A percentile compares a stretch with the other conserved stretches of the same genome.
Conservation (phyloP, 2,113 vertebrate species). For the Chascanopsetta lugubris region DNA sequence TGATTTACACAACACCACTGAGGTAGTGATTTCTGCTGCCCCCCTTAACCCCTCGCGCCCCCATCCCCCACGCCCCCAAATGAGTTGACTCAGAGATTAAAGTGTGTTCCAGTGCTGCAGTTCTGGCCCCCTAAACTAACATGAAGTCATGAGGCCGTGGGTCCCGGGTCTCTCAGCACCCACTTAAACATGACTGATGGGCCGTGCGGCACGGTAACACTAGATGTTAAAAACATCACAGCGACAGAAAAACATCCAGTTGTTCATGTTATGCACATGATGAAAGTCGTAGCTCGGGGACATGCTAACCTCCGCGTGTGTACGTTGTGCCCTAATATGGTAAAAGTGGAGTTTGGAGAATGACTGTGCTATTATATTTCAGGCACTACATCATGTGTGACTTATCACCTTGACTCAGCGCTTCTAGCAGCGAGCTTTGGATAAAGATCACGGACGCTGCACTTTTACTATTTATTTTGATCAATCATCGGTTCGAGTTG, state of each 20-base stretch:
- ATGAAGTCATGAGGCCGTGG: constrained; percentile 66
- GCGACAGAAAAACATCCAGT: constrained; percentile 63
- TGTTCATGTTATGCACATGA: constrained; percentile 43
- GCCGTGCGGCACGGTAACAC: constrained; percentile 63
- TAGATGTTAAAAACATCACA: constrained; percentile 59
- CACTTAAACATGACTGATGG: constrained; percentile 74
- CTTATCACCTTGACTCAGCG: constrained; percentile 6
- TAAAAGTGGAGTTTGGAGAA: constrained; percentile 35
- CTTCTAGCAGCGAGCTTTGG: constrained; percentile 6
- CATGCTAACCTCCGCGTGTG: constrained; percentile 20
- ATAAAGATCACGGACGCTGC: constrained; percentile 1
- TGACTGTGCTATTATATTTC: constrained; percentile 14
- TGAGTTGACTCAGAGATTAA: constrained; percentile 41
- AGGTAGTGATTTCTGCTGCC: constrained; percentile 20
- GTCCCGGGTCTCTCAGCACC: constrained; percentile 67
- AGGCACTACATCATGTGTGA: constrained; percentile 15
- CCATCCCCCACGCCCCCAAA: constrained; percentile 11
- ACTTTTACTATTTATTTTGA: not conserved
- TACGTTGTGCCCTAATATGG: constrained; percentile 39
- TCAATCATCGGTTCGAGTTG: constrained; percentile 9
- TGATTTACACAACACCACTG: constrained; percentile 15
- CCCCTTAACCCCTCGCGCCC: constrained; percentile 15
- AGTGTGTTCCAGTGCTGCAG: constrained; percentile 39
- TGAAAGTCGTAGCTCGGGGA: constrained; percentile 44
- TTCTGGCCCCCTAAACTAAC: constrained; percentile 67